Conservation (phyloP, 2,797 vertebrate genomes). For the Myotis pilosus region DNA sequence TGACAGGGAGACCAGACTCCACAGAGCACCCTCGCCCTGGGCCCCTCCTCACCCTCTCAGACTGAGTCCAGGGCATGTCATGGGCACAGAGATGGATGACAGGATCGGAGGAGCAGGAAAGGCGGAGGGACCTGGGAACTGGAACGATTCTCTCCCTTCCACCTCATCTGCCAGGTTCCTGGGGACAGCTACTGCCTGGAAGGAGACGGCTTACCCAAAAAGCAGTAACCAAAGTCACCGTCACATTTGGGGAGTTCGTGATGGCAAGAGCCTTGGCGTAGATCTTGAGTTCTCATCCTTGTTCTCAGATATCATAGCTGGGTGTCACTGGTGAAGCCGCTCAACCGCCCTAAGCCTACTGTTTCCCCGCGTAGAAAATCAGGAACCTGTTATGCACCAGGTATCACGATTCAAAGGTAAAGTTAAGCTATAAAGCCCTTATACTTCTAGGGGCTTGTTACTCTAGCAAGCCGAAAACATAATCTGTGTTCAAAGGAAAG, state of each 20-base stretch:
- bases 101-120: neutral
- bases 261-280: neutral
- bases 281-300: neutral
- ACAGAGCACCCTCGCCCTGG: neutral
- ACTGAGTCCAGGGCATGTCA: neutral
- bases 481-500: neutral
- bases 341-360: neutral
- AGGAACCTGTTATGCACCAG: neutral
- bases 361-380: neutral
- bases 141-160: neutral
- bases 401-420: neutral
- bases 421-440: neutral
- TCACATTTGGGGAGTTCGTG: neutral
- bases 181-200: neutral
- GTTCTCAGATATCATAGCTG: neutral
- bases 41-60: neutral
- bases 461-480: neutral
- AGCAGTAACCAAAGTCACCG: neutral
- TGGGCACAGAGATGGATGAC: neutral
- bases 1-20: conserved; percentile 13
- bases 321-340: neutral
- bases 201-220: neutral
- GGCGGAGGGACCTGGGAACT: neutral
- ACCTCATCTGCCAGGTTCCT: neutral
- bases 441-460: neutral